These are phyloP conservation scores for Cettia cetti DNA, from an alignment of 2,113 vertebrate species.

Conservation along the genomic window DNA sequence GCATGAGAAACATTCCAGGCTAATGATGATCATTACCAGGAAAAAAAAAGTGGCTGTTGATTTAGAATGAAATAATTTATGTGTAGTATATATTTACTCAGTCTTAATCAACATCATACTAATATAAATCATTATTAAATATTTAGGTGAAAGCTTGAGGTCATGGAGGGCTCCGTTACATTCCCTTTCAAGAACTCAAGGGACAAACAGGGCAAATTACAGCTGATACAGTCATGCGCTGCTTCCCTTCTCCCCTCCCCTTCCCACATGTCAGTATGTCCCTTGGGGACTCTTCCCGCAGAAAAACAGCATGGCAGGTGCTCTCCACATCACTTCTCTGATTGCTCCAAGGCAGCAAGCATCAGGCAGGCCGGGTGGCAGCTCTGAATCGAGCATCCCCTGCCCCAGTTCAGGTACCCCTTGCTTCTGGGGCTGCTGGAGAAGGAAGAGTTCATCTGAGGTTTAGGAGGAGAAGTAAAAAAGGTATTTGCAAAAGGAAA, in stretches of 20 bases:
- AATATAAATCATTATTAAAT: constrained; percentile 31
- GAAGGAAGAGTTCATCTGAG: not conserved
- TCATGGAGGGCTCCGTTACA: not conserved
- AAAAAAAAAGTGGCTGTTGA: not conserved
- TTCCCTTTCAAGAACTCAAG: not conserved
- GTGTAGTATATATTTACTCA: not conserved
- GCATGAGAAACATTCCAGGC: not conserved
- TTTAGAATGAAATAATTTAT: constrained; percentile 10
- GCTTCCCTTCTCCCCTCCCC: not conserved
- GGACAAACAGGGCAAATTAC: not conserved
- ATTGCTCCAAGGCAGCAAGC: not conserved
- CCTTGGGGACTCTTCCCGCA: not conserved
- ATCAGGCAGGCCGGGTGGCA: not conserved
- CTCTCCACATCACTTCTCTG: fast-evolving
- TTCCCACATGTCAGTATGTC: not conserved
- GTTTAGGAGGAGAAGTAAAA: not conserved
- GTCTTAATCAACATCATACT: constrained; percentile 22
- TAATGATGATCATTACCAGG: not conserved
- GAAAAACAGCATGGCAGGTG: not conserved
- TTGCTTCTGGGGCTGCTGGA: not conserved
- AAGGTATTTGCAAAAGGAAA: not conserved
- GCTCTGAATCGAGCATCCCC: fast-evolving
- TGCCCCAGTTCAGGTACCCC: not conserved
- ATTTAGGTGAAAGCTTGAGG: constrained; percentile 11
- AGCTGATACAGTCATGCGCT: fast-evolving